Evolutionary conservation across 2,888 invertebrate species (phyloP), one percentile per base, ranked within the genome.

Genomic region (Norana najaformis): DNA sequence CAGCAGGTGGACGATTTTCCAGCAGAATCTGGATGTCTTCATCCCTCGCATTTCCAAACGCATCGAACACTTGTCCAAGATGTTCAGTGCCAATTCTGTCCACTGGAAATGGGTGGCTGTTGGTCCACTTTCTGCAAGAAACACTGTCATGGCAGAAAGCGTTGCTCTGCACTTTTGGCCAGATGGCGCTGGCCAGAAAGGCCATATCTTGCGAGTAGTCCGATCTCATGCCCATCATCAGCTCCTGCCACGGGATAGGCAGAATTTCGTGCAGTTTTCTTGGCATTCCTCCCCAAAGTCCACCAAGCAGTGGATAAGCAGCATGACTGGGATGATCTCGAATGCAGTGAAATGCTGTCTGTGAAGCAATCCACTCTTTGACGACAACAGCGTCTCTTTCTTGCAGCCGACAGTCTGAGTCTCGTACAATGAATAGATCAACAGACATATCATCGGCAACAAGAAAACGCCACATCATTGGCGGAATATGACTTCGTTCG

Each of bases 61-160:
- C 91, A 90, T 91, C 92, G 47, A 90, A 90, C 83, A 91, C 90
- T 83, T 92, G 92, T 8, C 92, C 91, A 30, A 92, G 36, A 82
- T 92, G 91, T 83, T 92, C 91, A 13, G 90, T 90, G 34, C 92
- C 91, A 18, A 88, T 38, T 83, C 92, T 88, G 3, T n/a, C 36
- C 35, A 89, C 88, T 34, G 92, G 91, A 85, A 92, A 91, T 23
- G 92, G 91, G 30, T 90, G 89, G 20, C 91, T 69, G 36, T 85
- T 53, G 35, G 89, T 36, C 92, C 92, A 92, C 13, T 82, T 53
- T 13, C 35, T 88, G 38, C 92, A 92, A 13, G 92, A 92, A 30
- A 91, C 89, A 69, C 92, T 92, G 90, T 92, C 92, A 90, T 92
- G 91, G 88, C 92, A 92, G 88, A 47, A 89, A 1, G 90, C 85